A percentile compares a stretch with the other conserved stretches of the same genome.
phyloP scores from a whole-genome alignment of 2,113 vertebrate species.

The Prietella phreatophila region DNA sequence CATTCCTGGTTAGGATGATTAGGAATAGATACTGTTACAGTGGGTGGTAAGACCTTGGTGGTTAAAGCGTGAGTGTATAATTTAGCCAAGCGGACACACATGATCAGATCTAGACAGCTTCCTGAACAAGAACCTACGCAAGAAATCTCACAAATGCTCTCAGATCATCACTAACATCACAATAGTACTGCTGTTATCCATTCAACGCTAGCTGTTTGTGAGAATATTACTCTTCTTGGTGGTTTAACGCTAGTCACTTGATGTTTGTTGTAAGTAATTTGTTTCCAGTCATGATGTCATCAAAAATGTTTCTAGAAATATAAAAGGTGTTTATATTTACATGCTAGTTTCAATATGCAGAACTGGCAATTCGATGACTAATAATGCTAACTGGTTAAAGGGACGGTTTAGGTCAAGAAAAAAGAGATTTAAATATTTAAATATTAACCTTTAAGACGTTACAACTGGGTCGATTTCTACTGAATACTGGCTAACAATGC shows the following conservation, averaged over 20 bases:
- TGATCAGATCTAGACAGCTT: not conserved
- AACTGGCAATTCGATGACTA: not conserved
- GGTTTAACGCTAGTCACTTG: not conserved
- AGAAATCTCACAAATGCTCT: not conserved
- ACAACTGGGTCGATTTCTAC: not conserved
- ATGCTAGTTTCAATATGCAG: not conserved
- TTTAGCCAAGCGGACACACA: not conserved
- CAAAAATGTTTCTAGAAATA: not conserved
- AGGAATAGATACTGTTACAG: not conserved
- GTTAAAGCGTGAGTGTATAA: not conserved
- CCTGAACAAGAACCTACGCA: not conserved
- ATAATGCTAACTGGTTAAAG: not conserved
- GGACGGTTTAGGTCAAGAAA: not conserved
- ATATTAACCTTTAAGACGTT: not conserved
- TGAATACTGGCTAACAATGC: not conserved
- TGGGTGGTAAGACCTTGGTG: slow-evolving; percentile 25
- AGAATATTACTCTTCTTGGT: not conserved
- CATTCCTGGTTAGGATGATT: not conserved
- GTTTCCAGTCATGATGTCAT: not conserved
- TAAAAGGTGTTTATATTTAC: not conserved
- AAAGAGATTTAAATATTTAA: not conserved
- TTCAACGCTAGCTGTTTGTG: not conserved
- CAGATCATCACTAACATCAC: not conserved
- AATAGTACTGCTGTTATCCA: not conserved
- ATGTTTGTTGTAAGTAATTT: not conserved